Evolutionary conservation across 2,113 vertebrate species (phyloP).

Genomic region (Heliornis fulica): DNA sequence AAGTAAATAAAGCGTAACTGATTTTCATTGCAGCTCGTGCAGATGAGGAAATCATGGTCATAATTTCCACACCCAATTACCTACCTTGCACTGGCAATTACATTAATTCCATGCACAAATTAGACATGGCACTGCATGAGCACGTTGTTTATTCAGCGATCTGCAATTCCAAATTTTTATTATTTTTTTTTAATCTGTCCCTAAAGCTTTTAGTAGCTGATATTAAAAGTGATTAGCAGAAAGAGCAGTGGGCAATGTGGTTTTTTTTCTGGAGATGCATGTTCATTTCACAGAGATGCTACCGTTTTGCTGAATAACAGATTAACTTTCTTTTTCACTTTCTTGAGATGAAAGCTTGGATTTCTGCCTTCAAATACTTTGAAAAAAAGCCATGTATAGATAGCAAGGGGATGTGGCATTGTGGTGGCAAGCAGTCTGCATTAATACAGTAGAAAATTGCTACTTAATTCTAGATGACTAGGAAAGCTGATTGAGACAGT

Average conservation of each 20-base stretch:
- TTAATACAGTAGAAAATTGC: not conserved
- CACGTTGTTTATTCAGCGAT: not conserved
- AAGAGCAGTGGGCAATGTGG: not conserved
- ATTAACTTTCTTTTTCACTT: not conserved
- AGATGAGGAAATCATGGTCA: not conserved
- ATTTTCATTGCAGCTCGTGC: not conserved
- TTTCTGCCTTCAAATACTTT: not conserved
- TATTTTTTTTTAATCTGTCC: not conserved
- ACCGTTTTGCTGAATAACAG: not conserved
- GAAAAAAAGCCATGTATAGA: not conserved
- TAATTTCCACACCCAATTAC: constrained; percentile 53
- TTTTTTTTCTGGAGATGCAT: not conserved
- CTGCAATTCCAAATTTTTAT: not conserved
- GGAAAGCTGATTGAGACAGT: not conserved
- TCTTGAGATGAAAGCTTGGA: not conserved
- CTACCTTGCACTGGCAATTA: constrained; percentile 27
- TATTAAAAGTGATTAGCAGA: not conserved
- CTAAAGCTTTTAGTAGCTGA: not conserved
- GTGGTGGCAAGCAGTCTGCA: not conserved
- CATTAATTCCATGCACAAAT: constrained; percentile 24
- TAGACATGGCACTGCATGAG: not conserved
- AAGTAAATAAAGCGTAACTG: not conserved
- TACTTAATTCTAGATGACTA: not conserved
- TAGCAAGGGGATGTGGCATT: not conserved
- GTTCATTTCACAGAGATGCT: not conserved